These are phyloP conservation scores for Dryobates pubescens DNA, from an alignment of 2,797 vertebrate genomes.

Conservation along the genomic window DNA sequence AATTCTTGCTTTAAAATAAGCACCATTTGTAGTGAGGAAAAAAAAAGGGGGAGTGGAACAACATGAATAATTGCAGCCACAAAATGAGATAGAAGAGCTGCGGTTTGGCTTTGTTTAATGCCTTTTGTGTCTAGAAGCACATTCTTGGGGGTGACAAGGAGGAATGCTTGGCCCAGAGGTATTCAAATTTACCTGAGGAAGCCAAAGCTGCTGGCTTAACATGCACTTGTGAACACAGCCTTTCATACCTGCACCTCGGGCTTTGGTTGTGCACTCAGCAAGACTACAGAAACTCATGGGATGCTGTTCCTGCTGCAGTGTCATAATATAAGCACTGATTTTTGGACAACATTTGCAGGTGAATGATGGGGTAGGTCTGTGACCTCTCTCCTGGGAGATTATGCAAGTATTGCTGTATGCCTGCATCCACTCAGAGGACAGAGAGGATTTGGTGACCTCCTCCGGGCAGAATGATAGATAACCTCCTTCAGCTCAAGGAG, in stretches of 20 bases:
- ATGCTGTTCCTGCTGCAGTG: background rate
- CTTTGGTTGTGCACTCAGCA: fast-evolving
- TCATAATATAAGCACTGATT: background rate
- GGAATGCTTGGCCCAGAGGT: background rate
- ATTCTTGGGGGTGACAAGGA: background rate
- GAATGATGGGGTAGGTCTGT: background rate
- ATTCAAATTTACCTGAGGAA: background rate
- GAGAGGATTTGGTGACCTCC: constrained; percentile 28
- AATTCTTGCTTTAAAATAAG: background rate
- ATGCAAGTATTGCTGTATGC: background rate
- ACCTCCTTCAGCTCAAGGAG: background rate
- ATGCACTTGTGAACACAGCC: background rate
- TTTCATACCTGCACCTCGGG: background rate
- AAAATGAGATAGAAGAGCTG: constrained; percentile 24
- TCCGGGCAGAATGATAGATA: background rate
- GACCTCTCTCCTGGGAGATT: background rate
- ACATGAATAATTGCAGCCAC: background rate
- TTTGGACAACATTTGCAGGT: background rate
- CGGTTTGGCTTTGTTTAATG: constrained; percentile 29
- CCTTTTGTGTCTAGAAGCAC: background rate
- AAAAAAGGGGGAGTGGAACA: no score
- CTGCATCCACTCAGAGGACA: background rate
- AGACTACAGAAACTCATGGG: background rate
- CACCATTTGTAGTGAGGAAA: background rate
- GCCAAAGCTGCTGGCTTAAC: background rate